Evolutionary conservation across 2,113 vertebrate species (phyloP).

Genomic region (Hassar affinis): DNA sequence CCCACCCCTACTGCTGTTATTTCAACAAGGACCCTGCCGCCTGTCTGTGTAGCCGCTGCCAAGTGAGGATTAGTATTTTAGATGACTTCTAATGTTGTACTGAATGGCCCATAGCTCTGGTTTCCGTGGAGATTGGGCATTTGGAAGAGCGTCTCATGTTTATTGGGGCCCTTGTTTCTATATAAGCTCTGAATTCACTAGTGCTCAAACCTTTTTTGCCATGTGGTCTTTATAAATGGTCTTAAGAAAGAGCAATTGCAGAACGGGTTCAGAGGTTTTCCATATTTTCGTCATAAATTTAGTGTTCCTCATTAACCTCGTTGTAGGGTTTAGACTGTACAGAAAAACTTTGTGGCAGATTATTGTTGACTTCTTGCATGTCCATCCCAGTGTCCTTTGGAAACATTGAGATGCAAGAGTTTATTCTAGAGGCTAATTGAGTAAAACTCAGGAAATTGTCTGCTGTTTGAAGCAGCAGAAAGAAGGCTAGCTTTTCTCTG

Average conservation of each 20-base stretch:
- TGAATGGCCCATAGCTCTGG: slow-evolving; percentile 58
- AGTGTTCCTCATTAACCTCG: not conserved
- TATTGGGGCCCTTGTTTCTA: slow-evolving; percentile 57
- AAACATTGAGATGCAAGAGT: not conserved
- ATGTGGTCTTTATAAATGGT: not conserved
- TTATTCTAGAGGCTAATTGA: slow-evolving; percentile 5
- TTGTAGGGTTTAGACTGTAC: not conserved
- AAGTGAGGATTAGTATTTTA: slow-evolving; percentile 71
- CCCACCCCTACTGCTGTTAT: slow-evolving; percentile 61
- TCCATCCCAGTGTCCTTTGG: not conserved
- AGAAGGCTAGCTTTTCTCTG: slow-evolving; percentile 8
- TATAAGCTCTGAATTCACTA: slow-evolving; percentile 50
- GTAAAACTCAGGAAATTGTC: not conserved
- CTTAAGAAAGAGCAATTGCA: not conserved
- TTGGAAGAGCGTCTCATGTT: slow-evolving; percentile 52
- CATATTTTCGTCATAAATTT: not conserved
- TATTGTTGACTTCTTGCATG: not conserved
- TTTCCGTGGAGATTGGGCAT: slow-evolving; percentile 55
- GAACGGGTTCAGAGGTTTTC: not conserved
- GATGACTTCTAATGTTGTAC: slow-evolving; percentile 71
- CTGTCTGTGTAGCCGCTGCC: slow-evolving; percentile 59
- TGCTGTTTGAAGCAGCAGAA: not conserved
- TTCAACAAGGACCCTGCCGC: slow-evolving; percentile 65
- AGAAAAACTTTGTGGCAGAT: not conserved
- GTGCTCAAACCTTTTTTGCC: slow-evolving; percentile 35